Conservation (phyloP, 2,888 invertebrate species). For the Noctua pronuba region DNA sequence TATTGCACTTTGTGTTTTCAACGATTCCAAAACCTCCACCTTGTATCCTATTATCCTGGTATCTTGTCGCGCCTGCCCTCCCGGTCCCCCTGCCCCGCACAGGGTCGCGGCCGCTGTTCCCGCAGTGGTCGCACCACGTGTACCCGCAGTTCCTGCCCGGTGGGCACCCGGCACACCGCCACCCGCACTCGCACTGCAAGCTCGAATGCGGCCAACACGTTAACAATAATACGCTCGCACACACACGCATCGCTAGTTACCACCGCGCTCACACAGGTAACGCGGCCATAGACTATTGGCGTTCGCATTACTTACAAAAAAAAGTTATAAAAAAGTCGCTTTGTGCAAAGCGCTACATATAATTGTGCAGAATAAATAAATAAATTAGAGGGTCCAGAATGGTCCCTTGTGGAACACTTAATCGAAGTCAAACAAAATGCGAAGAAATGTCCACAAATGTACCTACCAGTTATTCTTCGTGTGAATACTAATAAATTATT, state of each 20-base stretch:
- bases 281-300: constrained; percentile 78
- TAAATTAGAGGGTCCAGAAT: background rate
- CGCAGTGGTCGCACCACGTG: constrained; percentile 98
- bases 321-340: background rate
- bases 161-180: constrained; percentile 93
- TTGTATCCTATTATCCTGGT: constrained; percentile 6
- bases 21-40: background rate
- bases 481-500: background rate
- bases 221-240: constrained; percentile 88
- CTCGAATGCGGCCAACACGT: constrained; percentile 88
- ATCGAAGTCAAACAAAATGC: background rate
- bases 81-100: constrained; percentile 8
- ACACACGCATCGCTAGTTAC: constrained; percentile 89
- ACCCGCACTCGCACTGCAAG: constrained; percentile 91
- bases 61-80: too few species aligned
- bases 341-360: background rate
- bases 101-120: constrained; percentile 96
- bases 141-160: constrained; percentile 98
- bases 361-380: background rate
- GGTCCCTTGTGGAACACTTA: constrained; percentile 19
- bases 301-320: constrained; percentile 74
- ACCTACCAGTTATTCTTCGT: background rate
- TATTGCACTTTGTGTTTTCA: constrained; percentile 10
- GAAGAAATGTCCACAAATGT: background rate
- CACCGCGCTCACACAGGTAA: constrained; percentile 90